Percentiles rank a stretch among this genome's conserved stretches.
Evolutionary conservation across 2,888 invertebrate species (phyloP).

Genomic region (Alloscopus bannaensis): DNA sequence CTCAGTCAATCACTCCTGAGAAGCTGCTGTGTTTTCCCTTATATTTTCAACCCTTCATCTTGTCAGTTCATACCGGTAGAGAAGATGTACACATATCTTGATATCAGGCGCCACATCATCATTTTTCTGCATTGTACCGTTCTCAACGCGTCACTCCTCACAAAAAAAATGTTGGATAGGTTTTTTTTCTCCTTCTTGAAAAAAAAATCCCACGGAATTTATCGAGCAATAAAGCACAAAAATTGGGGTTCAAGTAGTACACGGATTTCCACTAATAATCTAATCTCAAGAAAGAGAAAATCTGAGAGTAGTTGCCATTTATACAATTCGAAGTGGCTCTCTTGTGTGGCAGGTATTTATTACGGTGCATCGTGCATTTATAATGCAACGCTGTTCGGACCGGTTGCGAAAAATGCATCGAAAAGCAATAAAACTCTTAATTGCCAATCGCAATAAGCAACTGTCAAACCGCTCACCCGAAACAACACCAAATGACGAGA

Average conservation of each 20-base stretch:
- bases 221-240: slow-evolving; percentile 52
- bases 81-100: no score
- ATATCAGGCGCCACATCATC: no score
- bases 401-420: slow-evolving; percentile 35
- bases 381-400: slow-evolving; percentile 20
- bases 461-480: no score
- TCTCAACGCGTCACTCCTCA: no score
- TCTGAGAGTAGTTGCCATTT: slow-evolving; percentile 20
- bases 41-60: no score
- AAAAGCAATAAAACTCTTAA: slow-evolving; percentile 5
- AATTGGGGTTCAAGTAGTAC: slow-evolving; percentile 21
- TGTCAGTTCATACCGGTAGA: no score
- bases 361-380: no score
- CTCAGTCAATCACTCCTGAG: slow-evolving; percentile 35
- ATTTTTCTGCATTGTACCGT: no score
- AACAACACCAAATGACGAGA: slow-evolving; percentile 1
- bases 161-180: no score
- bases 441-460: no score
- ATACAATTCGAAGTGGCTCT: slow-evolving; percentile 46
- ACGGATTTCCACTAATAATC: no score
- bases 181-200: slow-evolving; percentile 17
- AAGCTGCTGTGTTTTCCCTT: not conserved
- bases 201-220: slow-evolving; percentile 32
- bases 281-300: slow-evolving; percentile 1
- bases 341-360: slow-evolving; percentile 48